A percentile compares a stretch with the other conserved stretches of the same genome.
These are phyloP conservation scores for Deilephila porcellus DNA, from an alignment of 2,888 invertebrate genomes.

Conservation along the genomic window DNA sequence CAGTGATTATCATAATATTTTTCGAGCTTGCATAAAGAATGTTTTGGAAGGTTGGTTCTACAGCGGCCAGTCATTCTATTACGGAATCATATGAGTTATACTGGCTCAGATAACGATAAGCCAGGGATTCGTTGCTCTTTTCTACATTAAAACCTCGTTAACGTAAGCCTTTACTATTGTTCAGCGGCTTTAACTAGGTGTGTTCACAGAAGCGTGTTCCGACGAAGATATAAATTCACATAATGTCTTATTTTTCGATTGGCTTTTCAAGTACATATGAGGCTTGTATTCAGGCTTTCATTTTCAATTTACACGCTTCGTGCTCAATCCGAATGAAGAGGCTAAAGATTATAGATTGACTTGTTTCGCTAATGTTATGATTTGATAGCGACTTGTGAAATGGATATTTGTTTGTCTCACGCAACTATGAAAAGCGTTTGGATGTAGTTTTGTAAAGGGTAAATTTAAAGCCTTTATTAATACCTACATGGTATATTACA, in stretches of 20 bases:
- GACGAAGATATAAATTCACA: neutral
- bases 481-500: neutral
- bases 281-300: neutral
- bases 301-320: neutral
- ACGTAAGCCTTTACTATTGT: constrained; percentile 65
- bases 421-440: neutral
- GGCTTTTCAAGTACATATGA: neutral
- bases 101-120: constrained; percentile 73
- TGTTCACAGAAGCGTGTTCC: constrained; percentile 23
- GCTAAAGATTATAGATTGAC: neutral
- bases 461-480: neutral
- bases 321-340: neutral
- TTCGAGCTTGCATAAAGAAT: constrained; percentile 22
- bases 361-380: neutral
- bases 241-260: constrained; percentile 8
- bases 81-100: constrained; percentile 72
- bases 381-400: neutral
- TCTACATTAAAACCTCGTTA: constrained; percentile 81
- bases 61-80: constrained; percentile 55
- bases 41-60: constrained; percentile 16
- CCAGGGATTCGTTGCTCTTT: constrained; percentile 59
- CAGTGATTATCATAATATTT: neutral
- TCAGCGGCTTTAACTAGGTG: constrained; percentile 46
- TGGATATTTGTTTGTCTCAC: neutral
- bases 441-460: neutral